Evolutionary conservation across 2,797 vertebrate genomes (phyloP).

Genomic region (Sus cebifrons): DNA sequence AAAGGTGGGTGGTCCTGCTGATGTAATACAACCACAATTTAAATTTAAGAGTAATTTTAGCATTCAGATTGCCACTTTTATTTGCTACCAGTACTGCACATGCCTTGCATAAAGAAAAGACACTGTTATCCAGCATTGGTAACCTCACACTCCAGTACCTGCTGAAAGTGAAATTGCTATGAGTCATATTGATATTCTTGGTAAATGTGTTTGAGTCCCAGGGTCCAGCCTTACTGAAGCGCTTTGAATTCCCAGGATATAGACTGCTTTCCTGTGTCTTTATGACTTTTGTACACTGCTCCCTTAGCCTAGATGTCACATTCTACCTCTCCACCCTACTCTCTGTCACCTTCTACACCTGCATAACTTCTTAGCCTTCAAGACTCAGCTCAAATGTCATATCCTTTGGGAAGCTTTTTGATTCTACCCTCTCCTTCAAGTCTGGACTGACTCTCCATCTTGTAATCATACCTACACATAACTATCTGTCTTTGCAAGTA

Average conservation of each 20-base stretch:
- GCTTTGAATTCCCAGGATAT: not conserved
- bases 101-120: not conserved
- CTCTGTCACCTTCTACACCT: not conserved
- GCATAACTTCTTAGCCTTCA: not conserved
- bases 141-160: not conserved
- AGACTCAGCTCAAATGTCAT: not conserved
- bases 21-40: not conserved
- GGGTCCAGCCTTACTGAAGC: not conserved
- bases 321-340: not conserved
- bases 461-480: not conserved
- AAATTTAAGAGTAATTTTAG: slow-evolving; percentile 44
- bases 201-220: not conserved
- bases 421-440: not conserved
- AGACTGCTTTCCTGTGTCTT: not conserved
- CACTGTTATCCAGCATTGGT: not conserved
- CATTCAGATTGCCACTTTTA: not conserved
- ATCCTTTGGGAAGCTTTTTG: not conserved
- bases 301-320: not conserved
- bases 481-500: not conserved
- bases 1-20: not conserved
- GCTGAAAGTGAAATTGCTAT: slow-evolving; percentile 33
- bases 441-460: not conserved
- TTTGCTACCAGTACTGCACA: not conserved
- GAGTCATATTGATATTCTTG: slow-evolving; percentile 33
- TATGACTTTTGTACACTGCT: not conserved